phyloP scores from a whole-genome alignment of 2,113 vertebrate genomes.

The Phasianus colchicus region DNA sequence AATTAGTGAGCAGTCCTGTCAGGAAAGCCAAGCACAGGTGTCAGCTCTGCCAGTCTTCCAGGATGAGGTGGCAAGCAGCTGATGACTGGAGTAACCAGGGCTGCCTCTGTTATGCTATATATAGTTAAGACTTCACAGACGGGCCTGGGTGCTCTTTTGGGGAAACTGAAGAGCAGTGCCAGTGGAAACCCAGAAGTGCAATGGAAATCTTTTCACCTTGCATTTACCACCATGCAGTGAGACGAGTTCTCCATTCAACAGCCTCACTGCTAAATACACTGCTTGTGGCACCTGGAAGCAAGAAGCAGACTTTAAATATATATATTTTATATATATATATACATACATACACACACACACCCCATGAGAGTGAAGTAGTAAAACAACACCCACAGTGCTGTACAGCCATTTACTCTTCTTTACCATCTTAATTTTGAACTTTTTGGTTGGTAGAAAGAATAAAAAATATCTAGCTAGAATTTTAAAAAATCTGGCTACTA shows the following conservation, averaged over 20 bases:
- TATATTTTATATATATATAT: not conserved
- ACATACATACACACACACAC: not conserved
- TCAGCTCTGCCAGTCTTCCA: not conserved
- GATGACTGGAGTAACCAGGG: not conserved
- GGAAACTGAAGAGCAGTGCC: not conserved
- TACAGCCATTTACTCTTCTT: not conserved
- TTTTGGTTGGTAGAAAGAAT: not conserved
- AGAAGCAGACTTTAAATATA: not conserved
- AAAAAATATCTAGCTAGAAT: not conserved
- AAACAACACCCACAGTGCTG: not conserved
- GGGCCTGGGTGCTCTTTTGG: not conserved
- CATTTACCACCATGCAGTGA: fast-evolving
- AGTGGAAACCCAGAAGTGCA: not conserved
- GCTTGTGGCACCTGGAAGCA: not conserved
- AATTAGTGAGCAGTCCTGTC: not conserved
- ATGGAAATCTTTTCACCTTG: not conserved
- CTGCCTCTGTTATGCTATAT: not conserved
- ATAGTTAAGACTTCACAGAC: not conserved
- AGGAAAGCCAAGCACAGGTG: not conserved
- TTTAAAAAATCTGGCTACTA: not conserved
- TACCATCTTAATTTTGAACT: not conserved
- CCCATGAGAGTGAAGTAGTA: not conserved
- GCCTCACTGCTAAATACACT: not conserved
- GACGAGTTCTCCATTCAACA: not conserved
- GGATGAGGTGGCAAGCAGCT: not conserved